Evolutionary conservation across 2,113 vertebrate species (phyloP).

Genomic region (Electrona antarctica): DNA sequence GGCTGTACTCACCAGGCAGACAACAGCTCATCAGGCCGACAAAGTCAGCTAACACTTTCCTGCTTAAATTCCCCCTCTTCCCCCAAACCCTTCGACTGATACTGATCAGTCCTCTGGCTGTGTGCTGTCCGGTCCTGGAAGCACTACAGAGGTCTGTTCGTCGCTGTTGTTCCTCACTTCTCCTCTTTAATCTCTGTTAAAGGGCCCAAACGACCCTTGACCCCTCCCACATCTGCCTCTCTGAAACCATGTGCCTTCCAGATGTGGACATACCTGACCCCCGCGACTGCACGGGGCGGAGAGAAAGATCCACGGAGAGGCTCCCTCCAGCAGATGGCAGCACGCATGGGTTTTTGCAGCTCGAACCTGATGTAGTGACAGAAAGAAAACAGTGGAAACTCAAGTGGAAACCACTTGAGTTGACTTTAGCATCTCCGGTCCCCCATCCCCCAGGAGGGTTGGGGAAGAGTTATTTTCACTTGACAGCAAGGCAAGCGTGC

Average conservation of each 20-base stretch:
- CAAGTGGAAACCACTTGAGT: no score
- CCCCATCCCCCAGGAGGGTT: no score
- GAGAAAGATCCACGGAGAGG: slow-evolving; percentile 5
- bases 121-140: slow-evolving; percentile 38
- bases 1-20: not conserved
- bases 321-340: slow-evolving; percentile 69
- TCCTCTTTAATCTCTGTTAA: slow-evolving; percentile 73
- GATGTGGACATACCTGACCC: slow-evolving; percentile 68
- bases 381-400: no score
- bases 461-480: no score
- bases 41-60: not conserved
- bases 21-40: no score
- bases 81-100: slow-evolving; percentile 15
- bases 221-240: slow-evolving; percentile 67
- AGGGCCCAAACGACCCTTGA: slow-evolving; percentile 63
- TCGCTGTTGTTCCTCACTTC: slow-evolving; percentile 66
- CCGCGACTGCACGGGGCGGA: not conserved
- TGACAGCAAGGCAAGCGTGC: no score
- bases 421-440: no score
- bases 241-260: slow-evolving; percentile 75
- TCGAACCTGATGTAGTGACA: no score
- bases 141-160: slow-evolving; percentile 66
- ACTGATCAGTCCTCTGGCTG: slow-evolving; percentile 36
- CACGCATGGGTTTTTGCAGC: slow-evolving; percentile 17
- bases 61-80: not conserved